A percentile compares a stretch with the other conserved stretches of the same genome.
phyloP scores from a whole-genome alignment of 2,797 vertebrate species.

The Sparidentex hasta region DNA sequence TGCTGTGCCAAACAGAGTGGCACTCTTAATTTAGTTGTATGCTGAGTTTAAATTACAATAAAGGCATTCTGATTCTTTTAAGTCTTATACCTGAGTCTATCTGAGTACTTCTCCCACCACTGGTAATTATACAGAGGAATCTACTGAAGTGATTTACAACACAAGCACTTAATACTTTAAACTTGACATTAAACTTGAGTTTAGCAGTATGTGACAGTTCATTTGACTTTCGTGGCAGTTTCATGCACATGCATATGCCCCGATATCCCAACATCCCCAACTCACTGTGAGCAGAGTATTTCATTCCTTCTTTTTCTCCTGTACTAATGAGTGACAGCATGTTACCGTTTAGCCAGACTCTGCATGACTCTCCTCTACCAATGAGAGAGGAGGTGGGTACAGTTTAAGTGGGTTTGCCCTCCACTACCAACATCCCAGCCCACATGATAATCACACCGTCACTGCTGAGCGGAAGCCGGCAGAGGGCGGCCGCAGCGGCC shows the following conservation, averaged over 20 bases:
- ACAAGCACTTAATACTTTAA: background rate
- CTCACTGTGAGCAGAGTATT: too few relatives aligned
- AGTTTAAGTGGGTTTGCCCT: constrained; percentile 40
- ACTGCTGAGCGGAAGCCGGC: constrained; percentile 23
- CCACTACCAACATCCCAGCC: constrained; percentile 32
- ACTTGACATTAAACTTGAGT: background rate
- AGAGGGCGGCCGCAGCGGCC: constrained; percentile 9
- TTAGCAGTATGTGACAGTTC: too few relatives aligned
- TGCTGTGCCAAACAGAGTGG: too few relatives aligned
- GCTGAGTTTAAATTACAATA: too few relatives aligned
- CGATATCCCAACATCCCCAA: too few relatives aligned
- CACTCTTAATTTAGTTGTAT: too few relatives aligned
- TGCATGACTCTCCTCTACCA: constrained; percentile 18
- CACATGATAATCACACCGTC: constrained; percentile 36
- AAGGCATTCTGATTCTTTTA: too few relatives aligned
- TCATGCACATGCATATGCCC: too few relatives aligned
- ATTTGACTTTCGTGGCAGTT: too few relatives aligned
- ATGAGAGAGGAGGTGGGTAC: constrained; percentile 39
- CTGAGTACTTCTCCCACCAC: background rate
- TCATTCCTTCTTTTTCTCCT: background rate
- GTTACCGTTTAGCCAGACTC: constrained; percentile 20
- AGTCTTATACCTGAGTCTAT: too few relatives aligned
- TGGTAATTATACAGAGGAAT: background rate
- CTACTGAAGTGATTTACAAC: background rate
- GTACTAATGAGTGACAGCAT: background rate